Evolutionary conservation across 92 coral and sea anemone species (phyloP).

Genomic region (Porites cylindrica): DNA sequence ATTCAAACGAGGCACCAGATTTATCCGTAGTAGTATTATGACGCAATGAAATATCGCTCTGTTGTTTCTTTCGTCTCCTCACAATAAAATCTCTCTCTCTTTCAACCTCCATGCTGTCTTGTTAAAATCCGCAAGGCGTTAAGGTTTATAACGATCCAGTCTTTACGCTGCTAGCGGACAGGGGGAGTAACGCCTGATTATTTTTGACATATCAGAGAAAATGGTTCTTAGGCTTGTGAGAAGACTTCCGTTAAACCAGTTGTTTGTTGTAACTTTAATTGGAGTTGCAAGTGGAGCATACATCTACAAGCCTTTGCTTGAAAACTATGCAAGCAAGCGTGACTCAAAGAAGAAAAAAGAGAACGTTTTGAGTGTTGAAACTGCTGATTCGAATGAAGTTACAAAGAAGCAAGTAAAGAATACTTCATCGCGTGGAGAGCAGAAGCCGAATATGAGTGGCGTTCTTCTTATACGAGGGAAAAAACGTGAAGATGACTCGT

Average conservation of each 20-base stretch:
- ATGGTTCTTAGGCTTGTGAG: conserved; percentile 67
- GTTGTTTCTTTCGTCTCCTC: conserved; percentile 13
- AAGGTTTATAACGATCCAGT: conserved; percentile 37
- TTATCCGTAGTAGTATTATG: not conserved
- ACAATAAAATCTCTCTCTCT: not conserved
- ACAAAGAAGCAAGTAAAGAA: not conserved
- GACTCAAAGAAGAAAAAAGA: not conserved
- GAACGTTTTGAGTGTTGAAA: not conserved
- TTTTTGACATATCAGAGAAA: not conserved
- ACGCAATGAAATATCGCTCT: not conserved
- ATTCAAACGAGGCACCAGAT: not conserved
- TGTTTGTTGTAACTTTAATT: conserved; percentile 76
- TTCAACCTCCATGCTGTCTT: conserved; percentile 8
- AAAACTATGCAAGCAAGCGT: conserved; percentile 46
- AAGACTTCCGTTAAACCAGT: conserved; percentile 83
- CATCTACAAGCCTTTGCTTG: conserved; percentile 86
- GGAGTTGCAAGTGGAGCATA: conserved; percentile 93
- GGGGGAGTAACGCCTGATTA: not conserved
- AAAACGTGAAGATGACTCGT: not conserved
- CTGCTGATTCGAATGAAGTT: not conserved
- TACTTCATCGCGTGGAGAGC: not conserved
- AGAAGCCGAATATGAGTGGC: not conserved
- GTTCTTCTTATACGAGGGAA: conserved; percentile 1
- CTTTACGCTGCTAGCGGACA: not conserved
- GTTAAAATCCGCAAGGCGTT: not conserved